Conservation (phyloP, 2,797 vertebrate species). For the Sebastes jordani region DNA sequence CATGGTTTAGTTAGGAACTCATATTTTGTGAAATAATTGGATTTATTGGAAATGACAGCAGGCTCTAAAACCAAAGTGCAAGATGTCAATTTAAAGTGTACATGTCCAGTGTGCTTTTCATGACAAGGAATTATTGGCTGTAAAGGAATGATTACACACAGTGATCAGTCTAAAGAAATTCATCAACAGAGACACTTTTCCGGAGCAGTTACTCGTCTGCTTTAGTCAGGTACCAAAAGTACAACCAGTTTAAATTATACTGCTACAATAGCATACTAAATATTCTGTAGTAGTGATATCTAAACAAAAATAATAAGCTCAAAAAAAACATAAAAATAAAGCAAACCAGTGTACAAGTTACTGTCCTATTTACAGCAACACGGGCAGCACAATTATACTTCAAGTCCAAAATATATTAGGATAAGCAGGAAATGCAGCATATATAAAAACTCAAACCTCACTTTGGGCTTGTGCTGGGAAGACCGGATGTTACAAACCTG, state of each 20-base stretch:
- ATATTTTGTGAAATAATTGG: conserved; percentile 44
- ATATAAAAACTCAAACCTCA: conserved; percentile 59
- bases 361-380: conserved; percentile 73
- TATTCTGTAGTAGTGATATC: conserved; percentile 66
- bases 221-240: conserved; percentile 74
- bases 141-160: conserved; percentile 74
- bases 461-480: conserved; percentile 68
- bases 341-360: conserved; percentile 79
- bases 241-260: conserved; percentile 74
- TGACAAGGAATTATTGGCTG: conserved; percentile 61
- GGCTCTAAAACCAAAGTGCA: conserved; percentile 80
- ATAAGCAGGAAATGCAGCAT: conserved; percentile 73
- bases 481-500: conserved; percentile 70
- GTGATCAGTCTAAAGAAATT: conserved; percentile 61
- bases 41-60: conserved; percentile 69
- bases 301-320: conserved; percentile 61
- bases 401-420: conserved; percentile 75
- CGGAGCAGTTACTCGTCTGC: conserved; percentile 55
- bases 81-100: conserved; percentile 72
- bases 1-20: conserved; percentile 28
- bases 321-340: conserved; percentile 63
- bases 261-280: conserved; percentile 72
- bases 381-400: conserved; percentile 68
- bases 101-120: conserved; percentile 78
- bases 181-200: conserved; percentile 50